Percentiles rank a stretch among this genome's conserved stretches.
Conservation (phyloP, 2,888 invertebrate genomes). For the Pilophorus perplexus region DNA sequence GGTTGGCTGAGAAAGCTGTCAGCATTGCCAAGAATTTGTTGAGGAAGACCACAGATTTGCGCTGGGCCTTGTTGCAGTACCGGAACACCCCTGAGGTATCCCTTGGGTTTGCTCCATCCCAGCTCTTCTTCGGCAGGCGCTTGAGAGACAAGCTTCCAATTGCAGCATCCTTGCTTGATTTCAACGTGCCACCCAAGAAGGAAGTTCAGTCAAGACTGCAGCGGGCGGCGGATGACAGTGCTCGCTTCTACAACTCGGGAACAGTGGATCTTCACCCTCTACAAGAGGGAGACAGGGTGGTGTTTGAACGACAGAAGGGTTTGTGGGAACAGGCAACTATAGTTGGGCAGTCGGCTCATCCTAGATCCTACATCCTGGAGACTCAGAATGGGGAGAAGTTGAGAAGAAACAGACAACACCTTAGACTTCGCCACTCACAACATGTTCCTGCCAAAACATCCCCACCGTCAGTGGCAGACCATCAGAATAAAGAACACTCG, state of each 20-base stretch:
- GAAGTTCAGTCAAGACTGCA: not conserved
- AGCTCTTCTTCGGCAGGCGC: not conserved
- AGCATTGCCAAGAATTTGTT: not conserved
- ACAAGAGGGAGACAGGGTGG: not conserved
- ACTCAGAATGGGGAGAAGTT: not conserved
- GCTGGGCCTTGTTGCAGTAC: not conserved
- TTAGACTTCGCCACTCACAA: no score
- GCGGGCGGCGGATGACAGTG: not conserved
- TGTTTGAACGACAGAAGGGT: no score
- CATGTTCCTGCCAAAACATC: no score
- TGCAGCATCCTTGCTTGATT: not conserved
- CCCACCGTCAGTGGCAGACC: no score
- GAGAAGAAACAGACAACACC: not conserved
- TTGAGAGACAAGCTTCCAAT: not conserved
- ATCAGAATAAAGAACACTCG: no score
- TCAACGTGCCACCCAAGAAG: slow-evolving; percentile 1
- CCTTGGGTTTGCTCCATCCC: not conserved
- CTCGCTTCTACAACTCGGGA: no score
- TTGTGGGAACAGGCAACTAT: no score
- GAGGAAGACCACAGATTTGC: not conserved
- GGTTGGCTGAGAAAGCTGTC: not conserved
- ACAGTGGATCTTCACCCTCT: no score
- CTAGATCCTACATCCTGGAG: no score
- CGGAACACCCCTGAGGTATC: not conserved
- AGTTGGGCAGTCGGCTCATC: no score